Percentiles rank a stretch among this genome's conserved stretches.
Conservation (phyloP, 2,888 invertebrate genomes). For the Trichopoda pennipes region DNA sequence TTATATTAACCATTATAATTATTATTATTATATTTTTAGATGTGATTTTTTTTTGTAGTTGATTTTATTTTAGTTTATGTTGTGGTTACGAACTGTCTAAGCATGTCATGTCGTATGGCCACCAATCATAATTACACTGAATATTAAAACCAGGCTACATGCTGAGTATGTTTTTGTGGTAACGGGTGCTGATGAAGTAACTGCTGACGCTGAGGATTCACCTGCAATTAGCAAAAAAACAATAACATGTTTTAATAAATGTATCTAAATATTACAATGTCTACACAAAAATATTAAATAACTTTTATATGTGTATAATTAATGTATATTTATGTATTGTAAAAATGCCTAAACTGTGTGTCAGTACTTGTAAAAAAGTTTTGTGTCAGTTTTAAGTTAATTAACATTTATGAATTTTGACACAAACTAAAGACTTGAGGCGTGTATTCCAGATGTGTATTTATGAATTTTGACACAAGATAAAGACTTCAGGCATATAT, state of each 20-base stretch:
- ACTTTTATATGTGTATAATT: neutral
- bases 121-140: constrained; percentile 74
- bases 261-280: neutral
- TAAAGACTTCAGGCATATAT: too few relatives aligned
- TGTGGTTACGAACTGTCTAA: constrained; percentile 61
- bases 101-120: constrained; percentile 78
- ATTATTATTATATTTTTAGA: constrained; percentile 51
- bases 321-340: too few relatives aligned
- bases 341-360: too few relatives aligned
- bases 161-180: constrained; percentile 76
- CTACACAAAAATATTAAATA: neutral
- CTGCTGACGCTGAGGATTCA: constrained; percentile 80
- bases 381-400: too few relatives aligned
- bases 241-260: constrained; percentile 12
- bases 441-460: neutral
- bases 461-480: too few relatives aligned
- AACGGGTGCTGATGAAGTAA: constrained; percentile 79
- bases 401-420: too few relatives aligned
- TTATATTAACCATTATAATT: constrained; percentile 60
- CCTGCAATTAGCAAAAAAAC: constrained; percentile 70
- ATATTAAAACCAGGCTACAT: constrained; percentile 74
- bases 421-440: too few relatives aligned
- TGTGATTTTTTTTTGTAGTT: constrained; percentile 58
- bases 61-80: constrained; percentile 44
- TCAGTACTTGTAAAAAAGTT: too few relatives aligned